These are phyloP conservation scores for Schizothorax lantsangensis DNA, from an alignment of 2,797 vertebrate genomes.

Conservation along the genomic window DNA sequence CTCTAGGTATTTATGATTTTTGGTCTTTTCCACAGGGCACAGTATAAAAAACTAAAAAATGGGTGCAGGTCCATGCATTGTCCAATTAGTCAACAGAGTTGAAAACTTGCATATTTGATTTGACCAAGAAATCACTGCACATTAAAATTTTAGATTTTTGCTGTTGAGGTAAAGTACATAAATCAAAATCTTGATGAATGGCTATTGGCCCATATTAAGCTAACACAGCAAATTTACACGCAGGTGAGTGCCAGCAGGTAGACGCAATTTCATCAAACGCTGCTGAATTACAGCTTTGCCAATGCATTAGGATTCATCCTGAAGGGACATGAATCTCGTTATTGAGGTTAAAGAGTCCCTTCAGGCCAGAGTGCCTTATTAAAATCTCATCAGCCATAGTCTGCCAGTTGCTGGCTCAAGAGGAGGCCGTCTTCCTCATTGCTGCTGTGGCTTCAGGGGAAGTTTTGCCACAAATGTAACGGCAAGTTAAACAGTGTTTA, in stretches of 20 bases:
- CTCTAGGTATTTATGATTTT: neutral
- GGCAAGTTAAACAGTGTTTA: constrained; percentile 23
- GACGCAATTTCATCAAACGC: constrained; percentile 16
- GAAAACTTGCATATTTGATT: neutral
- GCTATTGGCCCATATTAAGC: neutral
- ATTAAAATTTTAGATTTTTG: neutral
- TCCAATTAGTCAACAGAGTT: neutral
- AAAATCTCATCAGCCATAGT: constrained; percentile 63
- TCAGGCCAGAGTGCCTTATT: constrained; percentile 62
- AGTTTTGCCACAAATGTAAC: constrained; percentile 10
- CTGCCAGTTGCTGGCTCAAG: constrained; percentile 52
- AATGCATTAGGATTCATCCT: constrained; percentile 15
- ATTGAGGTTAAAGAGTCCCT: constrained; percentile 57
- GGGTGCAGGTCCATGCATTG: neutral
- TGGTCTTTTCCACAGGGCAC: neutral
- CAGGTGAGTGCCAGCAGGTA: constrained; percentile 32
- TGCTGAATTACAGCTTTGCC: constrained; percentile 1
- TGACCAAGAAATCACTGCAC: neutral
- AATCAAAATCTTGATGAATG: neutral
- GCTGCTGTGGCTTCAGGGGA: constrained; percentile 45
- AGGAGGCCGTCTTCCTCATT: constrained; percentile 31
- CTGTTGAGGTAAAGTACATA: neutral
- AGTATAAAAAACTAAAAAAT: neutral
- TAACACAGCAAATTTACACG: neutral
- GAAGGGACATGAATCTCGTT: constrained; percentile 22